phyloP scores from a whole-genome alignment of 2,797 vertebrate genomes.

The Stomatorhinus walkeri region DNA sequence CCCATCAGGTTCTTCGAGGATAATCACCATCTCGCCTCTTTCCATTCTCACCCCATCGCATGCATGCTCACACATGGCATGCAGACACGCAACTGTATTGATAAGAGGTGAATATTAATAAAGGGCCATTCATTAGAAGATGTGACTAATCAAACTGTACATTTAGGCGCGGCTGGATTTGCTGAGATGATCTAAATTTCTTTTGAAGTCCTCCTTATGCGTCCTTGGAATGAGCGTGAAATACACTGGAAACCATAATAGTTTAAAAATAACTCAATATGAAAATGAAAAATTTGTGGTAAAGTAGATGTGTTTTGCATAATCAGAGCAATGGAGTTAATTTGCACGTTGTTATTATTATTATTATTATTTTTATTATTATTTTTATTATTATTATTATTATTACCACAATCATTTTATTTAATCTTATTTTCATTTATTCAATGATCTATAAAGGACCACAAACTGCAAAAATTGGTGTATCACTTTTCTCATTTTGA shows the following conservation, averaged over 20 bases:
- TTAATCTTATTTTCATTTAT: neutral
- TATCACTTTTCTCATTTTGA: neutral
- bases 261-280: neutral
- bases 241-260: neutral
- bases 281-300: neutral
- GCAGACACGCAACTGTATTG: neutral
- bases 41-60: constrained; percentile 35
- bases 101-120: neutral
- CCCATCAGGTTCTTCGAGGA: constrained; percentile 56
- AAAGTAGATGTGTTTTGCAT: neutral
- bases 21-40: constrained; percentile 42
- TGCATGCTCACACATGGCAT: neutral
- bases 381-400: neutral
- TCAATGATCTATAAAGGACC: neutral
- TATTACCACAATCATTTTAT: neutral
- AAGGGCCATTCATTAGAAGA: neutral
- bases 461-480: neutral
- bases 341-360: neutral
- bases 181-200: neutral
- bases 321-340: neutral
- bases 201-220: neutral
- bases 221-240: neutral
- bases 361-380: neutral
- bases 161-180: neutral
- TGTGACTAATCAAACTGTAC: neutral